These are phyloP conservation scores for Myiagra hebetior DNA, from an alignment of 2,113 vertebrate genomes.

Conservation along the genomic window DNA sequence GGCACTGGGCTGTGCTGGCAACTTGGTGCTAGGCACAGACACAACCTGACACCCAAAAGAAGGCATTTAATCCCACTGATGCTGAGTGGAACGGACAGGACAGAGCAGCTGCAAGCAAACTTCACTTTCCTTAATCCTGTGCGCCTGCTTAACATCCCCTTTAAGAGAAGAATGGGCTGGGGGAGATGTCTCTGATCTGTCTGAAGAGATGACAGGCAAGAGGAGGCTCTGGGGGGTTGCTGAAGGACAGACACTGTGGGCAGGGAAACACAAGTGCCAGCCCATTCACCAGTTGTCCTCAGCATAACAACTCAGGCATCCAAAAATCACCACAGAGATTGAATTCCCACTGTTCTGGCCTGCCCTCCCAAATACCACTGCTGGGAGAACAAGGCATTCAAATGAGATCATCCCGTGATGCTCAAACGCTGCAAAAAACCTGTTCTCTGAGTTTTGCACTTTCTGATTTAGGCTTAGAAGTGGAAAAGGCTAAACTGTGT, in stretches of 20 bases:
- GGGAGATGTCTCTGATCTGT: neutral
- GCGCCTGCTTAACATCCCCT: conserved; percentile 6
- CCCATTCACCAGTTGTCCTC: neutral
- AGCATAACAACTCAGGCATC: neutral
- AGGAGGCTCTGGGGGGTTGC: neutral
- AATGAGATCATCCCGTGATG: neutral
- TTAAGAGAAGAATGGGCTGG: neutral
- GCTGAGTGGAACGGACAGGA: conserved; percentile 42
- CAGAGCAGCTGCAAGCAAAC: conserved; percentile 49
- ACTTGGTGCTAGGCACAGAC: neutral
- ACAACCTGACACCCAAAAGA: conserved; percentile 48
- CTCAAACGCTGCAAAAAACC: neutral
- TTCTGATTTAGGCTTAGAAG: neutral
- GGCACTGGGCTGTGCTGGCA: neutral
- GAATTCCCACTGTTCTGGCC: neutral
- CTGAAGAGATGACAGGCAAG: conserved; percentile 1
- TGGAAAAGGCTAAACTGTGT: neutral
- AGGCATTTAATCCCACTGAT: conserved; percentile 32
- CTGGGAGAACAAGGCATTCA: neutral
- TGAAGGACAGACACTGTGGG: neutral
- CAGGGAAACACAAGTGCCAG: neutral
- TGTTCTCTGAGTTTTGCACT: neutral
- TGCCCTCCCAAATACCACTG: neutral
- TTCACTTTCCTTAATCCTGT: conserved; percentile 34
- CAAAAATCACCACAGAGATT: neutral